Evolutionary conservation across 37 sponge, comb jelly and placozoan species (phyloP).

Genomic region (Geodia barretti): DNA sequence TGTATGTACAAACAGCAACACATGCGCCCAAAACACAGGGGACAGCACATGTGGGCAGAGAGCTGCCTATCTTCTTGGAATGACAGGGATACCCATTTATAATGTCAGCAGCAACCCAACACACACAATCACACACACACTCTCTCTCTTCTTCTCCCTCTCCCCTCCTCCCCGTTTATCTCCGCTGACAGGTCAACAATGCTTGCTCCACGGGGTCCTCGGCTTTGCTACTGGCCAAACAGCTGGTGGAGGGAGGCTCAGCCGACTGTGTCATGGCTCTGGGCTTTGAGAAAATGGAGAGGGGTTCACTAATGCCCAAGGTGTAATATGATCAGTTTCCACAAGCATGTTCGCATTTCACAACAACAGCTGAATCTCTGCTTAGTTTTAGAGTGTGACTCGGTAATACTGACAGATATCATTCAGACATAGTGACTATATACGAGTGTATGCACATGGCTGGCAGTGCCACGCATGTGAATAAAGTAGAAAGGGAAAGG

Average conservation of each 20-base stretch:
- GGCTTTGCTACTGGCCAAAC: constrained; percentile 85
- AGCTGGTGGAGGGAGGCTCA: constrained; percentile 80
- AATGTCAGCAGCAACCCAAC: constrained; percentile 67
- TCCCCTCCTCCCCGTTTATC: background rate
- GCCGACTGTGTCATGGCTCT: constrained; percentile 88
- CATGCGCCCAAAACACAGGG: constrained; percentile 21
- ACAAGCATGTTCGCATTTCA: too few species aligned
- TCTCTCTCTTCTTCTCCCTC: background rate
- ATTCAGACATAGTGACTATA: too few species aligned
- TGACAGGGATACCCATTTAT: constrained; percentile 92
- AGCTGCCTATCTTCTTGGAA: constrained; percentile 84
- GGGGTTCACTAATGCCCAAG: constrained; percentile 70
- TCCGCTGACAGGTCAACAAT: constrained; percentile 76
- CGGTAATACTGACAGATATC: too few species aligned
- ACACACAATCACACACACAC: too few species aligned
- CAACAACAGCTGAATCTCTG: too few species aligned
- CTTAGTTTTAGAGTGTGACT: too few species aligned
- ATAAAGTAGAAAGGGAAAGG: too few species aligned
- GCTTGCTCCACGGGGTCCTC: constrained; percentile 88
- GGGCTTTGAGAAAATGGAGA: constrained; percentile 94
- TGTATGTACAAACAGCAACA: background rate
- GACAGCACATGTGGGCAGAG: constrained; percentile 90
- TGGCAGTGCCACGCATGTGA: too few species aligned
- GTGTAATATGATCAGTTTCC: constrained; percentile 11
- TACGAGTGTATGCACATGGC: too few species aligned